A percentile compares a stretch with the other conserved stretches of the same genome.
Evolutionary conservation across 2,113 vertebrate species (phyloP).

Genomic region (Catagonus wagneri): DNA sequence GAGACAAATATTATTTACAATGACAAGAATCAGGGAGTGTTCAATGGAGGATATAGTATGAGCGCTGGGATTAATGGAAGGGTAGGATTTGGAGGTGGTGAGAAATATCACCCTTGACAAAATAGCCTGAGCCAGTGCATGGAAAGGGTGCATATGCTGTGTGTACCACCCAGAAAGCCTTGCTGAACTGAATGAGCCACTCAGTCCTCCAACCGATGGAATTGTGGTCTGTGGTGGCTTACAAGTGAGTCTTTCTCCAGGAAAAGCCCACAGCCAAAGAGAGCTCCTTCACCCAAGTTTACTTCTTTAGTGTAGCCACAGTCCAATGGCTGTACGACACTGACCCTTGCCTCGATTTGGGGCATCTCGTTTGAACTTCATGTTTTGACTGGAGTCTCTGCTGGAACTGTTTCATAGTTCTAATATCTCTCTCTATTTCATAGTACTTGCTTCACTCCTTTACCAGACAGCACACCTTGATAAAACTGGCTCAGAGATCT

Average conservation of each 20-base stretch:
- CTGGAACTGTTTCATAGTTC: not conserved
- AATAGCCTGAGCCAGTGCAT: not conserved
- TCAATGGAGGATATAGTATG: not conserved
- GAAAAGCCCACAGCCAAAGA: not conserved
- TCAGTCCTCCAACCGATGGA: not conserved
- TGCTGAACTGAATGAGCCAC: not conserved
- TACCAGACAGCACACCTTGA: not conserved
- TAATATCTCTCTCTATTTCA: not conserved
- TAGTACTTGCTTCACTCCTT: not conserved
- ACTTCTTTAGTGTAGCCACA: not conserved
- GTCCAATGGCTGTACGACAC: not conserved
- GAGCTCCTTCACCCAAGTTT: not conserved
- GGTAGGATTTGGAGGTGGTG: not conserved
- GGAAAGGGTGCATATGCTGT: not conserved
- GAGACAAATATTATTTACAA: slow-evolving; percentile 11
- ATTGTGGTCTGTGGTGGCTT: not conserved
- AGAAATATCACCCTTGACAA: not conserved
- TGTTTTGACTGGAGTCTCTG: not conserved
- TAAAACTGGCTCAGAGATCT: not conserved
- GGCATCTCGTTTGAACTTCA: not conserved
- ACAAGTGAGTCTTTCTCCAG: not conserved
- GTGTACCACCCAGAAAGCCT: not conserved
- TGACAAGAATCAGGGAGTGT: not conserved
- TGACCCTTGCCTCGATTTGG: not conserved
- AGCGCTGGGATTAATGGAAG: not conserved